Evolutionary conservation across 2,113 vertebrate species (phyloP), one percentile per base, ranked within the genome.

Genomic region (Mobula birostris): DNA sequence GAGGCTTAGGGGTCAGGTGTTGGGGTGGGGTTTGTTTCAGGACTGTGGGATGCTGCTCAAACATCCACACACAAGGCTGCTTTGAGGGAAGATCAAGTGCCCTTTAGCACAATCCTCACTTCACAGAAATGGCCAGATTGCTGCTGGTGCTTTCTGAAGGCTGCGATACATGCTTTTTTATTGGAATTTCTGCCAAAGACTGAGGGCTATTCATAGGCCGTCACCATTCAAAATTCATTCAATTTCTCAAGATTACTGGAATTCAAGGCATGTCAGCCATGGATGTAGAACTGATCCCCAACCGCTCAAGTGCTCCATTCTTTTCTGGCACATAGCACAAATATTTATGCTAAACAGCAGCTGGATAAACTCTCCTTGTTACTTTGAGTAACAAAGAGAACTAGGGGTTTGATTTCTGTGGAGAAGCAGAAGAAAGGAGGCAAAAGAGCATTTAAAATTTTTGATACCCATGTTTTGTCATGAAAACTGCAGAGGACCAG

Each of bases 321-420:
- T 66, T n/a, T 63, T 24, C n/a, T 2, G 11, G 85, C 29, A 32
- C 63, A 90, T 66, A 66, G 15, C 85, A 68, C n/a, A 90, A 66
- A 90, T 90, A 90, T 90, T 90, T 90, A 66, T 17, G n/a, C 85
- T 68, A 63, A 32, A 90, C 61, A 32, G 58, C 29, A 66, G 85
- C 61, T 90, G 85, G n/a, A 32, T 32, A 90, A 90, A 90, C 29
- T 56, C 56, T 66, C 5, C 6, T 17, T 19, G 14, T 32, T 66
- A n/a, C 6, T 0, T 36, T 5, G 32, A 19, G 24, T 90, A 32
- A 66, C 56, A 29, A 14, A 7, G 5, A 66, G n/a, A 17, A 7
- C 58, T 1, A 68, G 15, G n/a, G 72, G 5, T 66, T 68, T 15
- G 61, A 90, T 32, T 63, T n/a, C 14, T 19, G n/a, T 14, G 14